Evolutionary conservation across 1,140 invertebrate genomes (phyloP), one percentile per base, ranked within the genome.

Genomic region (Penaeus vannamei): DNA sequence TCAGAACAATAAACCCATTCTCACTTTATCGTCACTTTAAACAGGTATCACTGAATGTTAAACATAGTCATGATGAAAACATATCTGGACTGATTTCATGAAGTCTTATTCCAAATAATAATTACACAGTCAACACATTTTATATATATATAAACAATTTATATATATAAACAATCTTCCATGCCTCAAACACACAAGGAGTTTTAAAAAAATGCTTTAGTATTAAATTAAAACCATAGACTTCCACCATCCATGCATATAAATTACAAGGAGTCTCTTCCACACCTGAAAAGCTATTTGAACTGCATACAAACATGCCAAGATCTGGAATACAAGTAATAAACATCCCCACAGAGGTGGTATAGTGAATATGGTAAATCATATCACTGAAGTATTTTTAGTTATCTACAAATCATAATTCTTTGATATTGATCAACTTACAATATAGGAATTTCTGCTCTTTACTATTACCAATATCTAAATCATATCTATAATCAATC

Each of bases 131-230:
- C 53, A 53, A 53, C 53, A 53, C 17, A 32, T 76, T 32, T 29
- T 36, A 76, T 76, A 76, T 76, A 76, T 26, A 20, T 26, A 76
- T 76, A 36, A 32, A 76, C 32, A 76, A 59, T 59, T 60, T 81
- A 23, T 59, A 81, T 23, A 29, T 81, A 81, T 80, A 80, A 80
- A 80, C 59, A 80, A 80, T 53, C 42, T 81, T 81, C 8, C 79
- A 81, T 81, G 29, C 46, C 19, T 20, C 22, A 32, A 81, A 81
- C 79, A 81, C 36, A 81, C 79, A 59, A 26, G 46, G 14, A 81
- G 79, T 4, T 29, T 59, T 12, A 26, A 81, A 81, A 81, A 59
- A 53, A 53, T 14, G 17, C 12, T n/a, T 46, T 60, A 59, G 46
- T 81, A 29, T 26, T 59, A 81, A 53, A n/a, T 26, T 81, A 59